A percentile compares a stretch with the other conserved stretches of the same genome.
Conservation (phyloP, 2,797 vertebrate species). For the Melanotaenia nigrans region DNA sequence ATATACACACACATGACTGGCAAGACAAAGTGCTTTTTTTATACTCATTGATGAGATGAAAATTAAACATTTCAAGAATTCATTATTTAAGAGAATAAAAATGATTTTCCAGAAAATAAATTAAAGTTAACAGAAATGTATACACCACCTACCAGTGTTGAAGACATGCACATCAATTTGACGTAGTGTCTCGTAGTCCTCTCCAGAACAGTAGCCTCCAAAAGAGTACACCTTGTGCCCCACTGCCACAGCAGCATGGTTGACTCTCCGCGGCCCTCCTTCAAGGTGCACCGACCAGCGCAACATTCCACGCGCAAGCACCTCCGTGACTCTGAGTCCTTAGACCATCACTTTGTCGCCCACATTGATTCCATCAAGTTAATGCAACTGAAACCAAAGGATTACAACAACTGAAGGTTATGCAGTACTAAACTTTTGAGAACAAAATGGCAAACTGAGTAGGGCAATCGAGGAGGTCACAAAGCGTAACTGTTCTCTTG, state of each 20-base stretch:
- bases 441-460: conserved; percentile 24
- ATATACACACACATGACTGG: background rate
- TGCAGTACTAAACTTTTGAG: conserved; percentile 18
- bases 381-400: conserved; percentile 56
- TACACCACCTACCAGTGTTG: conserved; percentile 87
- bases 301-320: conserved; percentile 87
- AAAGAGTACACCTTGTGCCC: conserved; percentile 98
- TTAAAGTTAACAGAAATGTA: background rate
- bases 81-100: background rate
- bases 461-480: conserved; percentile 21
- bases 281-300: conserved; percentile 99
- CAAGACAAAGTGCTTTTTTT: background rate
- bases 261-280: conserved; percentile 97
- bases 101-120: background rate
- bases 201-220: conserved; percentile 97
- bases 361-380: conserved; percentile 57
- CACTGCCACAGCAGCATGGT: conserved; percentile 97
- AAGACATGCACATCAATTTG: conserved; percentile 99
- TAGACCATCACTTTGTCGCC: conserved; percentile 76
- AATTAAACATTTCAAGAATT: background rate
- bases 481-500: conserved; percentile 46
- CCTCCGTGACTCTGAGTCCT: conserved; percentile 63
- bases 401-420: conserved; percentile 24
- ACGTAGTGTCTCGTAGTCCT: conserved; percentile 96
- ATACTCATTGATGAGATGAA: background rate